These are phyloP conservation scores for Orestias chungarensis DNA, from an alignment of 2,797 vertebrate species.

Conservation along the genomic window DNA sequence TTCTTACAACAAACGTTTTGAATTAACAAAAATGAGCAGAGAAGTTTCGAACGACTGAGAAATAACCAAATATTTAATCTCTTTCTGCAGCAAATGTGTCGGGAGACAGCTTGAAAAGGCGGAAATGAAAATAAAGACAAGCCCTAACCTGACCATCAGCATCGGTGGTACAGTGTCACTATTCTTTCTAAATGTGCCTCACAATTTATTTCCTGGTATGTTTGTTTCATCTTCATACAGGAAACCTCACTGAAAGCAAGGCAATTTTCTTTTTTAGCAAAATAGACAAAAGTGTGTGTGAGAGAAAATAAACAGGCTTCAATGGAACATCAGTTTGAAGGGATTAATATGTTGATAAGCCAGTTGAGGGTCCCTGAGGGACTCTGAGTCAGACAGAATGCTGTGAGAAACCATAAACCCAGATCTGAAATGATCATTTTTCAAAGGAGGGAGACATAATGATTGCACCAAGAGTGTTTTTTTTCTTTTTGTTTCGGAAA, in stretches of 20 bases:
- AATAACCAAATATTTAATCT: slow-evolving; percentile 42
- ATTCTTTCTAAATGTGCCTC: slow-evolving; percentile 27
- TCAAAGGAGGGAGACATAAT: slow-evolving; percentile 38
- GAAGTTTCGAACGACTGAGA: slow-evolving; percentile 33
- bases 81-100: slow-evolving; percentile 19
- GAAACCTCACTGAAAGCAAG: slow-evolving; percentile 36
- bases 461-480: slow-evolving; percentile 15
- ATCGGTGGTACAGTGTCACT: slow-evolving; percentile 11
- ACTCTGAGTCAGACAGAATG: slow-evolving; percentile 44
- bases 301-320: slow-evolving; percentile 41
- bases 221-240: slow-evolving; percentile 43
- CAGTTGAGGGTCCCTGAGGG: slow-evolving; percentile 47
- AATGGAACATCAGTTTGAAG: slow-evolving; percentile 50
- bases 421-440: slow-evolving; percentile 60
- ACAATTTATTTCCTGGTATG: slow-evolving; percentile 37
- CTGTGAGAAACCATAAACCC: slow-evolving; percentile 45
- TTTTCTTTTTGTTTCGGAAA: slow-evolving; percentile 6
- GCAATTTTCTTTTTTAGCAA: slow-evolving; percentile 22
- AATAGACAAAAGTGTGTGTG: slow-evolving; percentile 47
- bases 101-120: slow-evolving; percentile 8
- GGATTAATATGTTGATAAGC: slow-evolving; percentile 64
- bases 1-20: slow-evolving; percentile 14
- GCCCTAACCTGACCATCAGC: slow-evolving; percentile 39
- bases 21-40: slow-evolving; percentile 6
- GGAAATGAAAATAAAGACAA: slow-evolving; percentile 36